Evolutionary conservation across 2,113 vertebrate genomes (phyloP), one percentile per base, ranked within the genome.

Genomic region (Montifringilla adamsi): DNA sequence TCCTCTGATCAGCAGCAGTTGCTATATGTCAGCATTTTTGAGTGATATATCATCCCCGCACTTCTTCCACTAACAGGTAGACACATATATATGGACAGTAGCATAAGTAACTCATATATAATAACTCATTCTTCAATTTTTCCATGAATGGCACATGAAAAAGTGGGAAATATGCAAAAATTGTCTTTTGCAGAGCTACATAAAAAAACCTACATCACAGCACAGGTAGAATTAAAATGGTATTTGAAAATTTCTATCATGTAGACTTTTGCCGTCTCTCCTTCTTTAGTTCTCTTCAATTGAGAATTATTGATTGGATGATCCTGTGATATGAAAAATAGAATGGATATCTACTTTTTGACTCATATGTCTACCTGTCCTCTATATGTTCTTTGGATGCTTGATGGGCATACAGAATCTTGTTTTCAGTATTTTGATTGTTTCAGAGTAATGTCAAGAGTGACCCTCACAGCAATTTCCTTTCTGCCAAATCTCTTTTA

Each of bases 341-440:
- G 16, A 64, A 43, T 68, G 13, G 13, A 41, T 77, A 88, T 56
- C 27, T 55, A 44, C 56, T 35, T 12, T 64, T 88, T 41, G 74
- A 59, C 7, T 13, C 9, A 17, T 28, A 59, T 47, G 74, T 86
- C 20, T 76, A 15, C n/a, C 35, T 44, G 9, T 1, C 4, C 6
- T 67, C 9, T 83, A 0, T 41, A 17, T 58, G 39, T 60, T 69
- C 72, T 33, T 77, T 60, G 28, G 41, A 4, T 55, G 12, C 26
- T 66, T 83, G 17, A 33, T 75, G 43, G 55, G 21, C n/a, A 7
- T 84, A 92, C 55, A 76, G 56, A 64, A 47, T 31, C 33, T 84
- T 56, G 80, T 91, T 93, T 94, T 93, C 44, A 81, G 31, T 13
- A 60, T 84, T 95, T 90, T 85, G 58, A 66, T 87, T 94, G 53